Base-by-base conservation (phyloP, 2,113 vertebrate species). In the Tinamus guttatus region DNA sequence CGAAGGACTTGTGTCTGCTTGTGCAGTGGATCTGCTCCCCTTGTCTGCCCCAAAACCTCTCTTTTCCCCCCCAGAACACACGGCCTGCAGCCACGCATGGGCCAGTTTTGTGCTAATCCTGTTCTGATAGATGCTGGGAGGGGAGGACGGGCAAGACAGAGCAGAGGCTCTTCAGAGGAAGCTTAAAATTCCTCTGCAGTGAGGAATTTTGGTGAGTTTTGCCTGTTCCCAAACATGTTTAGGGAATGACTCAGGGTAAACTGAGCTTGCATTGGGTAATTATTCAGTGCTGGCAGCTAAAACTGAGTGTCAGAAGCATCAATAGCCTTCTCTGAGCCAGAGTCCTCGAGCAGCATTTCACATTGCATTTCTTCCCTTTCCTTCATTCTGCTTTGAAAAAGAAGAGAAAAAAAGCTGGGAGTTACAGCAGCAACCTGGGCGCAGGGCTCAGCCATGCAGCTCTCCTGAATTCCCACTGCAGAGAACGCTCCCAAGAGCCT, bases 81-180 rank as follows among this genome's bases (percentile, higher is more conserved):
- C 0, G 0, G 63, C 77, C 54, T 0, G 0, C 38, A 64, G 27
- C 1, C 13, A 59, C 40, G 51, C 24, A 36, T 5, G 5, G 36
- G 15, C 24, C 22, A 41, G 40, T 41, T 41, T 12, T 41, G 40
- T 8, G 40, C 47, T 3, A 19, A 5, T 56, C 56, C 34, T 21
- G 3, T 15, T 56, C 28, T 8, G 4, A 4, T 0, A 22, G 63
- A 30, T 81, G 73, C 77, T 71, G 65, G 63, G 21, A 56, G 45
- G 79, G 36, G 6, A 12, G 36, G 52, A 34, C 9, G 34, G 43
- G 34, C 2, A 14, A 28, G 38, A 63, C 38, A 71, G 32, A 70
- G 34, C n/a, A 76, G 78, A 34, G 32, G 4, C 25, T 87, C 75
- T 65, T 60, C 79, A 75, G 49, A 85, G 43, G 40, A 85, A 93